phyloP scores from a whole-genome alignment of 2,113 vertebrate species.

The Labeo catla region DNA sequence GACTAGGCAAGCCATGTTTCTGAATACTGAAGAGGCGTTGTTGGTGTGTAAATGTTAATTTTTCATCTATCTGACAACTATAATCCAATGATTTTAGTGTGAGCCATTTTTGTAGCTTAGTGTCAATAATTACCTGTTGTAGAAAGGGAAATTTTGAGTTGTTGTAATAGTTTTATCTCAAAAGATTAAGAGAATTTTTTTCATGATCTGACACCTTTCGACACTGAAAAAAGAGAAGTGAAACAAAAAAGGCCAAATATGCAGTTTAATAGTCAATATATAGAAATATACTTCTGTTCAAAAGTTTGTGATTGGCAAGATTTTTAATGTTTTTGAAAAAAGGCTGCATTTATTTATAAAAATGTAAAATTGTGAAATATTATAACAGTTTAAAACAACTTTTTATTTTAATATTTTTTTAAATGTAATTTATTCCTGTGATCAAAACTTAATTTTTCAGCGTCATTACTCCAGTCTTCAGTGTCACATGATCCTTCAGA shows the following conservation, averaged over 20 bases:
- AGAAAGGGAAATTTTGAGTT: background rate
- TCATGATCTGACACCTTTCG: background rate
- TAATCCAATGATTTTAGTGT: conserved; percentile 2
- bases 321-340: too few species aligned
- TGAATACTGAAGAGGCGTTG: background rate
- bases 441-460: background rate
- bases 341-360: background rate
- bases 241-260: background rate
- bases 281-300: background rate
- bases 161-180: background rate
- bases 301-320: background rate
- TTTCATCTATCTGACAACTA: background rate
- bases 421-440: background rate
- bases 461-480: background rate
- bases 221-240: background rate
- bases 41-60: background rate
- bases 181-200: background rate
- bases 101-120: background rate
- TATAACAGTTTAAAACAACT: background rate
- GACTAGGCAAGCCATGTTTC: background rate
- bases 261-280: background rate
- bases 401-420: background rate
- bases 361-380: background rate
- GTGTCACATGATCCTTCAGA: background rate
- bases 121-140: background rate